Evolutionary conservation across 2,797 vertebrate species (phyloP).

Genomic region (Galago senegalensis): DNA sequence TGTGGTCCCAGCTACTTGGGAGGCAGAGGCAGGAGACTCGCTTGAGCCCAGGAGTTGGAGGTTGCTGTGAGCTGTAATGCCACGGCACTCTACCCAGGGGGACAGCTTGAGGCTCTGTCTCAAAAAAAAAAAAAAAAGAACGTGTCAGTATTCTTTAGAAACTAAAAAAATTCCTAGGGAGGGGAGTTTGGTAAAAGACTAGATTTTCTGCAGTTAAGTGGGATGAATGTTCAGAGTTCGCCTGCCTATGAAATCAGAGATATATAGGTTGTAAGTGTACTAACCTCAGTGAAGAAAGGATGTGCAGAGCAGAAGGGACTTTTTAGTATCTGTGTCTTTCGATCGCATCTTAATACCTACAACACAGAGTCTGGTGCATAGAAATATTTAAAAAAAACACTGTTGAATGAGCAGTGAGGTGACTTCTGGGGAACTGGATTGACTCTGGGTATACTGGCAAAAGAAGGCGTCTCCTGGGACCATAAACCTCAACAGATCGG

Average conservation of each 20-base stretch:
- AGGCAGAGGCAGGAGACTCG: no score
- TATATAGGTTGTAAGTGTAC: not conserved
- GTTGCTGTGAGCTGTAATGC: no score
- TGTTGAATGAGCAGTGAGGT: slow-evolving; percentile 23
- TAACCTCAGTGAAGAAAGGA: slow-evolving; percentile 42
- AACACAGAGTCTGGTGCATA: not conserved
- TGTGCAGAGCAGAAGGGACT: not conserved
- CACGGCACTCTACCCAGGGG: no score
- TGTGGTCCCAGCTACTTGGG: no score
- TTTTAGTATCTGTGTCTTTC: slow-evolving; percentile 19
- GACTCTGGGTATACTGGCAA: slow-evolving; percentile 42
- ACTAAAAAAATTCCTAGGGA: slow-evolving; percentile 24
- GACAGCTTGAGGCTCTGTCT: no score
- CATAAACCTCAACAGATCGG: slow-evolving; percentile 15
- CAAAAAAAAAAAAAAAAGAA: not conserved
- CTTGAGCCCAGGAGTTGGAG: no score
- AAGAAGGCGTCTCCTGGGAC: slow-evolving; percentile 9
- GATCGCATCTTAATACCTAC: not conserved
- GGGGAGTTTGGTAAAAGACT: not conserved
- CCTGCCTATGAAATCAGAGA: slow-evolving; percentile 14
- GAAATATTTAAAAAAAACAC: not conserved
- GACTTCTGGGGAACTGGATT: slow-evolving; percentile 34
- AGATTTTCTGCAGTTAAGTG: slow-evolving; percentile 44
- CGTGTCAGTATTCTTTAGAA: not conserved
- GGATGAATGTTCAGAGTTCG: slow-evolving; percentile 10